A percentile compares a stretch with the other conserved stretches of the same genome.
Conservation (phyloP, 2,797 vertebrate genomes). For the Lutjanus campechanus region DNA sequence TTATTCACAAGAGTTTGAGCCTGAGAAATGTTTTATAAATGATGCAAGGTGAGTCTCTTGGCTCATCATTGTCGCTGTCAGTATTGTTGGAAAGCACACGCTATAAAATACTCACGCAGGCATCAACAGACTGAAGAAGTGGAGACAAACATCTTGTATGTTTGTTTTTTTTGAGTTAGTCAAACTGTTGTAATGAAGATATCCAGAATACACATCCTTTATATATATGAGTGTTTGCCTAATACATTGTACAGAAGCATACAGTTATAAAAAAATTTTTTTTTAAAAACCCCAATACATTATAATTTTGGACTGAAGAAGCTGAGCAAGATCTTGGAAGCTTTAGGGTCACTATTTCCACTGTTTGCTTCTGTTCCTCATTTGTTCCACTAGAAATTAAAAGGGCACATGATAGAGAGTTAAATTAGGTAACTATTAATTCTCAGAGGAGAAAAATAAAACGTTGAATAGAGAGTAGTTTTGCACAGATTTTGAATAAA, state of each 20-base stretch:
- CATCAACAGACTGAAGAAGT: constrained; percentile 35
- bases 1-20: constrained; percentile 53
- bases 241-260: constrained; percentile 1
- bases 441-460: too few species aligned
- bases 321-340: background rate
- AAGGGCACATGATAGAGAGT: background rate
- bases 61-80: constrained; percentile 27
- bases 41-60: constrained; percentile 31
- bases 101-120: constrained; percentile 27
- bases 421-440: background rate
- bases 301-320: background rate
- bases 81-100: constrained; percentile 32
- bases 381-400: background rate
- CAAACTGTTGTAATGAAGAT: constrained; percentile 12
- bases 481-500: too few species aligned
- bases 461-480: too few species aligned
- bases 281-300: too few species aligned
- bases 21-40: constrained; percentile 66
- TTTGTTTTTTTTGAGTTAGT: constrained; percentile 31
- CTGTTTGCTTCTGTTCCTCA: background rate
- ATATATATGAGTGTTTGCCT: constrained; percentile 18
- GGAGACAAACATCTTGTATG: constrained; percentile 10
- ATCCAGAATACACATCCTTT: constrained; percentile 18
- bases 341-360: constrained; percentile 7
- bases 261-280: background rate